A percentile compares a stretch with the other conserved stretches of the same genome.
Evolutionary conservation across 2,888 invertebrate species (phyloP).

Genomic region (Melanostoma scalare): DNA sequence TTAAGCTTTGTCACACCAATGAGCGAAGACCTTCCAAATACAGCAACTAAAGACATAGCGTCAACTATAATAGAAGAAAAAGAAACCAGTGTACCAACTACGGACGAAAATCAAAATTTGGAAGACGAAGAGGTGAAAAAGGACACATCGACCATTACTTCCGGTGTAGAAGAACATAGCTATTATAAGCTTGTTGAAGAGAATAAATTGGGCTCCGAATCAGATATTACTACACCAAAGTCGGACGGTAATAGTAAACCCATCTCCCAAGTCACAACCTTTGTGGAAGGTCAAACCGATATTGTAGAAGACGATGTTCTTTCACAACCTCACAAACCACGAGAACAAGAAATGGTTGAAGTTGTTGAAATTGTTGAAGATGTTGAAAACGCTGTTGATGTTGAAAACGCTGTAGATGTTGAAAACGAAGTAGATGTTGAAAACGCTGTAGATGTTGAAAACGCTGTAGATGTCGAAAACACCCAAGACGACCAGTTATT

Average conservation of each 20-base stretch:
- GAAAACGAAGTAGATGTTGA: background rate
- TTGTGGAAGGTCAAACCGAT: background rate
- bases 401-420: background rate
- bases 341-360: background rate
- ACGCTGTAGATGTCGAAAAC: background rate
- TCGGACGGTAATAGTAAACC: background rate
- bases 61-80: background rate
- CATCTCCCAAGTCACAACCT: background rate
- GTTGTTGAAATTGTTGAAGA: background rate
- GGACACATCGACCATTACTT: background rate
- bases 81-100: background rate
- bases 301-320: background rate
- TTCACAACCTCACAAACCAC: background rate
- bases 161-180: background rate
- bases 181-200: background rate
- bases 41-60: background rate
- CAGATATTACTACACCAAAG: background rate
- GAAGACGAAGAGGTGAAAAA: background rate
- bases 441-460: background rate
- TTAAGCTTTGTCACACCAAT: too few species aligned
- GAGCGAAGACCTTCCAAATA: too few species aligned
- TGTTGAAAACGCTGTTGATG: background rate
- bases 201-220: background rate
- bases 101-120: background rate
- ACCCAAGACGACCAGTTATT: constrained; percentile 25